Evolutionary conservation across 1,140 invertebrate genomes (phyloP), one percentile per base, ranked within the genome.

Genomic region (Heliconius congener): DNA sequence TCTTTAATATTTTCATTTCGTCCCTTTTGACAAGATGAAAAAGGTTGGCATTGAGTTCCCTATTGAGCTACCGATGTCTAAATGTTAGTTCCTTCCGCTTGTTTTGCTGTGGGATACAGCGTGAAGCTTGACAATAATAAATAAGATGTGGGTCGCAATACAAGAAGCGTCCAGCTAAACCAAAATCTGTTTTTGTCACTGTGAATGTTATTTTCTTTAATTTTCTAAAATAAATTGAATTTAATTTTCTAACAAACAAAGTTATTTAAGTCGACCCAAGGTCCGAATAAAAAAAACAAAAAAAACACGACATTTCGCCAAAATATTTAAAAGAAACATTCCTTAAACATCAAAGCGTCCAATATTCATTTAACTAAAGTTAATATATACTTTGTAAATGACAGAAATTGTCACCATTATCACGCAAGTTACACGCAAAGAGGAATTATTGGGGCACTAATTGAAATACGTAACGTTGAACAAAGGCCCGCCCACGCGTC

Each of bases 401-500:
- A 55, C 55, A 66, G 74, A 70, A 39, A 76, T 76, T 57, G 75
- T 76, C 75, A 76, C n/a, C 66, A 50, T 76, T 76, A 71, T 46
- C 11, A 76, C 60, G 66, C 75, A 9, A 71, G 50, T 66, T 30
- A 37, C 42, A 71, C 4, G 46, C 46, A 46, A 76, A 80, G 60
- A 70, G 52, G 50, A 50, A 71, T 76, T 76, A 76, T 76, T 76
- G 70, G 70, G n/a, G 60, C 66, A 57, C 39, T 79, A 75, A 75
- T 71, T 75, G 73, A 42, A 71, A 50, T 79, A 75, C 30, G 50
- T 79, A 79, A 72, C 76, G 50, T 34, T 19, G 37, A 79, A 79
- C 78, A 79, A 79, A 71, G 57, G 23, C 46, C 5, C 78, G 60
- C 82, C 82, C 75, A 83, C 82, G 74, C 76, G 8, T 73, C 46